Base-by-base conservation (phyloP, 1,140 invertebrate genomes). In the Drosophila cardini region DNA sequence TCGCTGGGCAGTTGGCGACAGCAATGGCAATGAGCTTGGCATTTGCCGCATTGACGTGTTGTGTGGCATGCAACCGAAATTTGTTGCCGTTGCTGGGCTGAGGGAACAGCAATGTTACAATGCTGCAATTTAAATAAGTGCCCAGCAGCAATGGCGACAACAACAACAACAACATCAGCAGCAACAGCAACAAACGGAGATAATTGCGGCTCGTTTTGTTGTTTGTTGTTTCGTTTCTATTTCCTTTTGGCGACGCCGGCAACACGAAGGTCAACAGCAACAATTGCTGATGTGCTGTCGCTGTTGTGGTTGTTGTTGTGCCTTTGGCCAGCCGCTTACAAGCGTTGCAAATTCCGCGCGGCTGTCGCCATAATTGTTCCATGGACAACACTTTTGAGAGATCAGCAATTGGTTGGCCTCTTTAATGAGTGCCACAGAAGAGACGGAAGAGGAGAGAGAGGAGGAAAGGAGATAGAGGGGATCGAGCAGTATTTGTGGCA, bases 301-400 rank as follows among this genome's bases (percentile, higher is more conserved):
- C 57, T 62, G 57, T 32, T n/a, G 55, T 53, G 18, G 50, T 10
- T 50, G 56, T 55, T 62, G 69, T 45, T 74, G 65, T 57, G 73
- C 67, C 55, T 84, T 87, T 86, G 79, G 78, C 58, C 78, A 72
- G 77, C 82, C 83, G 74, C 77, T 87, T 90, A 90, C 87, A 90
- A 90, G 87, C 77, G 67, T 78, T 78, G 70, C 77, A 67, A 82
- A 90, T 90, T 86, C 76, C 80, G 64, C 70, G 75, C 67, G 71
- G 65, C 85, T 76, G 73, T 89, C 80, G 78, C 85, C 84, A 89
- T 89, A 89, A 89, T 89, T 89, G 85, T 84, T 78, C 67, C 72
- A 46, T 34, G 30, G 32, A 48, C 78, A 73, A 80, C 78, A 86
- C 78, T 72, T 72, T 89, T 79, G 62, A 70, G 65, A 53, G 36